Evolutionary conservation across 2,888 invertebrate species (phyloP), one percentile per base, ranked within the genome.

Genomic region (Philaethria dido): DNA sequence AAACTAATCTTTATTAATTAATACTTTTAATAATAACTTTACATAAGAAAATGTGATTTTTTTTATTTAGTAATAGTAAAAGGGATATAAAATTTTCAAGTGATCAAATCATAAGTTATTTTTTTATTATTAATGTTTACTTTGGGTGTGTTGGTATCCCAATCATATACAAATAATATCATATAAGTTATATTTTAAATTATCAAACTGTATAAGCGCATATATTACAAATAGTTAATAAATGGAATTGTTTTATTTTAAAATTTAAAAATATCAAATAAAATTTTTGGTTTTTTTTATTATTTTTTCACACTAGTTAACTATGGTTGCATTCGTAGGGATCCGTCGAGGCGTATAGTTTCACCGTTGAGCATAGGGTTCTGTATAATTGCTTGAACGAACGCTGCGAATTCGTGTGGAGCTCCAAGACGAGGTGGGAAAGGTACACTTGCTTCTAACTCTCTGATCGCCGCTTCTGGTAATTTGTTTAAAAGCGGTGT

Each of bases 301-400:
- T 44, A 1, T 50, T 50, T 16, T 29, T n/a, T 16, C 8, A 29
- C 0, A 25, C 8, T 0, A 11, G n/a, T 39, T 77, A n/a, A n/a
- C n/a, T n/a, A 93, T 54, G 93, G 89, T 75, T 93, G 93, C 94
- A 94, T 93, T 77, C 94, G 88, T 6, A 94, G 79, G 18, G 93
- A 93, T 48, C 93, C 94, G 69, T 94, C 94, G 11, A 94, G 78
- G 60, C 94, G 87, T 73, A 94, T 94, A 1, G 93, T 93, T 77
- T 94, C 94, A 0, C 94, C 94, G 63, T 94, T 94, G 20, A 94
- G 80, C 85, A 94, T 82, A 0, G 93, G 89, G 80, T 94, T 94
- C 73, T 93, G 93, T 48, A 94, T 91, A 62, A 94, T 93, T 52
- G 88, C 83, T 72, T 94, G 93, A 0, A 90, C 94, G 0, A 94